Evolutionary conservation across 2,888 invertebrate species (phyloP), one percentile per base, ranked within the genome.

Genomic region (Hypena proboscidalis): DNA sequence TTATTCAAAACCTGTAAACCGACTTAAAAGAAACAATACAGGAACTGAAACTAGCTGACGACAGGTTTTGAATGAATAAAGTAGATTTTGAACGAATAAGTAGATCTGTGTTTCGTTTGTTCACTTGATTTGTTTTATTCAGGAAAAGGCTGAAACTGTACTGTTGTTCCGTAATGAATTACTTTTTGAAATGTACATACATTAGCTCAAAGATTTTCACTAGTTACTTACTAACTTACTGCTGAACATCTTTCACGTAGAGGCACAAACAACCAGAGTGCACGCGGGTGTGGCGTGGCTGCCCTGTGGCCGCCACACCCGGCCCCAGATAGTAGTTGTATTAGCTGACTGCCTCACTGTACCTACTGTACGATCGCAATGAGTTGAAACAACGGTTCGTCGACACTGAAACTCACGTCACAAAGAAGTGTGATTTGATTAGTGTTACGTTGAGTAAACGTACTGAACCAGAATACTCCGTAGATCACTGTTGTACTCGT

Each of bases 1-100:
- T 88, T 85, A 64, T 88, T 90, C 90, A 89, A 90, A 90, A 85
- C 90, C 88, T 89, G 90, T 84, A 77, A 74, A 81, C 85, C 82
- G 81, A 83, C 80, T 82, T 77, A 66, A 79, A 74, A 66, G 64
- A 74, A 67, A 74, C 65, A 73, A 77, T 84, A 86, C 85, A 87
- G 85, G 85, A 80, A 88, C 83, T 84, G 83, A 82, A 64, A 78
- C 80, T 84, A 89, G 84, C 79, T 77, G 74, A 83, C 76, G 65
- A 59, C 90, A 88, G 89, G 89, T 89, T 89, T 90, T 89, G 90
- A 86, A 89, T 88, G 83, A 87, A 86, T 70, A 72, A 77, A 58
- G 84, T 88, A 86, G 86, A 83, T 82, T 82, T 86, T 79, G 80
- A 76, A 80, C 68, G 76, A 78, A 73, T 68, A 73, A 58, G 77